Percentiles rank a stretch among this genome's conserved stretches.
Evolutionary conservation across 2,113 vertebrate genomes (phyloP).

Genomic region (Upupa epops): DNA sequence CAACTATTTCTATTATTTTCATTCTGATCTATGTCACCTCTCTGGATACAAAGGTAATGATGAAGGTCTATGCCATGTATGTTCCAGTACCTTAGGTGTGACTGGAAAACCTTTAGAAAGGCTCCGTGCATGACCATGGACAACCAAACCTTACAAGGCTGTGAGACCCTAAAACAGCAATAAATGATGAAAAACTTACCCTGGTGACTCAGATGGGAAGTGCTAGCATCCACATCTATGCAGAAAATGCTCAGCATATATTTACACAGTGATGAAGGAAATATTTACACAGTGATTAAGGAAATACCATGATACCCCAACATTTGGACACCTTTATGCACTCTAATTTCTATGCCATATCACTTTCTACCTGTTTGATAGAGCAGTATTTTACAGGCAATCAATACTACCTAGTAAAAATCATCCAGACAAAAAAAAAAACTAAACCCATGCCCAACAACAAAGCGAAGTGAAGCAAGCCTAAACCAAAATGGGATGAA

Average conservation of each 20-base stretch:
- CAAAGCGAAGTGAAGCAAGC: neutral
- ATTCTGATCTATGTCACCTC: neutral
- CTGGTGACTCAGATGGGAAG: neutral
- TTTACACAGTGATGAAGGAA: neutral
- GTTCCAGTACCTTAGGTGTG: neutral
- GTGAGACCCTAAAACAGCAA: neutral
- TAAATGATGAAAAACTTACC: neutral
- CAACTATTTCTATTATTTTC: neutral
- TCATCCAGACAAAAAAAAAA: neutral
- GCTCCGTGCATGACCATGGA: neutral
- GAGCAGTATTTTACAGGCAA: neutral
- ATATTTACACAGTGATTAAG: neutral
- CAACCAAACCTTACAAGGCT: neutral
- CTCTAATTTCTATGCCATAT: neutral
- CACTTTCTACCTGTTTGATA: neutral
- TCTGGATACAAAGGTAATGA: neutral
- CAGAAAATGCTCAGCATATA: neutral
- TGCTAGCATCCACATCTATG: neutral
- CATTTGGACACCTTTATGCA: neutral
- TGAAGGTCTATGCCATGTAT: neutral
- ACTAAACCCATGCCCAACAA: neutral
- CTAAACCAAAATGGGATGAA: neutral
- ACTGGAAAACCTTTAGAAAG: neutral
- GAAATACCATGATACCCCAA: neutral
- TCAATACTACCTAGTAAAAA: neutral